A percentile compares a stretch with the other conserved stretches of the same genome.
Evolutionary conservation across 2,888 invertebrate species (phyloP).

Genomic region (Leptopilina drosophilae): DNA sequence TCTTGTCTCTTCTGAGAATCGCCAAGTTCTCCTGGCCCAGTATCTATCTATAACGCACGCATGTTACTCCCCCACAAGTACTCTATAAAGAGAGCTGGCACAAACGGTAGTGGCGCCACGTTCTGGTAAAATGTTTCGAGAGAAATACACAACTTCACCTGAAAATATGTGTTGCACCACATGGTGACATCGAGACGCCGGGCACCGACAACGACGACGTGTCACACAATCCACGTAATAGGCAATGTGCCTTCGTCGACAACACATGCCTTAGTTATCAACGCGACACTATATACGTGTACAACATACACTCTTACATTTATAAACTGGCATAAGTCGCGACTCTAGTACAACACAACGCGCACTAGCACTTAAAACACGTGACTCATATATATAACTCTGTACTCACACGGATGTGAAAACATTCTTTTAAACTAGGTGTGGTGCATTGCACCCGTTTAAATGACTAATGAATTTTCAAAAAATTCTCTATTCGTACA

Average conservation of each 20-base stretch:
- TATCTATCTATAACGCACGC: constrained; percentile 30
- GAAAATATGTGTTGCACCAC: constrained; percentile 61
- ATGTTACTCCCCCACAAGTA: constrained; percentile 13
- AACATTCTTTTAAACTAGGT: constrained; percentile 5
- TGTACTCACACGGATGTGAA: constrained; percentile 22
- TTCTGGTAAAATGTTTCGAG: not conserved
- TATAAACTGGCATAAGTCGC: constrained; percentile 8
- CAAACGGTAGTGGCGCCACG: constrained; percentile 32
- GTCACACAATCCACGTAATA: constrained; percentile 10
- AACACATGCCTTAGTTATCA: constrained; percentile 15
- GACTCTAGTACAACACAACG: not conserved
- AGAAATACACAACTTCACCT: constrained; percentile 24
- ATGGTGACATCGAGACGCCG: constrained; percentile 63
- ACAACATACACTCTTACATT: not conserved
- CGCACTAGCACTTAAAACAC: constrained; percentile 13
- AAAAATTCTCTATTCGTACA: not conserved
- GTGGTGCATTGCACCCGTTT: constrained; percentile 37
- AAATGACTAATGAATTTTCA: not conserved
- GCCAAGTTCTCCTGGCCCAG: constrained; percentile 22
- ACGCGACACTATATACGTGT: too few species aligned
- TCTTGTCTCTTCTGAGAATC: constrained; percentile 18
- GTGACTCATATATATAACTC: constrained; percentile 3
- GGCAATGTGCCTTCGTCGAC: not conserved
- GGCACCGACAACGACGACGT: constrained; percentile 35
- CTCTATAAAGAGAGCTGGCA: not conserved